A percentile compares a stretch with the other conserved stretches of the same genome.
These are phyloP conservation scores for Thymelicus lineola DNA, from an alignment of 2,888 invertebrate genomes.

Conservation along the genomic window DNA sequence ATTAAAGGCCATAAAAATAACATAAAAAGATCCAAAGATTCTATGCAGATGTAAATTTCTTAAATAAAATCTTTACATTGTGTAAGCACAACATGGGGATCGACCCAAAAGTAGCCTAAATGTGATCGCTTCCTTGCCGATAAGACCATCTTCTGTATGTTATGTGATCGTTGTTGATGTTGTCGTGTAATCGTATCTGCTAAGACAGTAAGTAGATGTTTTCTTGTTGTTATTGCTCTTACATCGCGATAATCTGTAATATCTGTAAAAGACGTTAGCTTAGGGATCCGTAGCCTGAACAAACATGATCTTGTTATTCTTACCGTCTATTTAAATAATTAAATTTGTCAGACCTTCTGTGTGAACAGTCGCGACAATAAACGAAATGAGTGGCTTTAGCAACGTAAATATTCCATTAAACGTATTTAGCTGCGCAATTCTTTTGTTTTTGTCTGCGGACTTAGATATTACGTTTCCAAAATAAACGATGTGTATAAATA, in stretches of 20 bases:
- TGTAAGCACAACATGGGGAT: too few species aligned
- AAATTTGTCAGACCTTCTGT: slow-evolving; percentile 23
- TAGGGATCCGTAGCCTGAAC: slow-evolving; percentile 14
- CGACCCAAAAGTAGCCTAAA: not conserved
- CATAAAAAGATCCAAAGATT: too few species aligned
- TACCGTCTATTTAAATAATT: slow-evolving; percentile 31
- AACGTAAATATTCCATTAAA: slow-evolving; percentile 4
- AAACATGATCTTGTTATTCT: slow-evolving; percentile 29
- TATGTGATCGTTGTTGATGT: not conserved
- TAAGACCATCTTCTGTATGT: not conserved
- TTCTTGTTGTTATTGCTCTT: not conserved
- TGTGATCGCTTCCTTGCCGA: not conserved
- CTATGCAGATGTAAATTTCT: too few species aligned
- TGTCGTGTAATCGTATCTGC: not conserved
- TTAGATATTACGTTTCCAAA: not conserved
- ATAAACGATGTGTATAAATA: slow-evolving; percentile 1
- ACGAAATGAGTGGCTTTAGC: slow-evolving; percentile 13
- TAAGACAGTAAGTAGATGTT: not conserved
- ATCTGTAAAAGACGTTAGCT: slow-evolving; percentile 22
- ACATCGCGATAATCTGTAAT: slow-evolving; percentile 24
- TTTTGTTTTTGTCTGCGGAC: slow-evolving; percentile 1
- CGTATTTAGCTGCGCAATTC: not conserved
- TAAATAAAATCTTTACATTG: too few species aligned
- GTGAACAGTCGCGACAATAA: slow-evolving; percentile 20
- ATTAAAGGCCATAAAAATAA: too few species aligned